Evolutionary conservation across 2,888 invertebrate genomes (phyloP).

Genomic region (Atethmia centrago): DNA sequence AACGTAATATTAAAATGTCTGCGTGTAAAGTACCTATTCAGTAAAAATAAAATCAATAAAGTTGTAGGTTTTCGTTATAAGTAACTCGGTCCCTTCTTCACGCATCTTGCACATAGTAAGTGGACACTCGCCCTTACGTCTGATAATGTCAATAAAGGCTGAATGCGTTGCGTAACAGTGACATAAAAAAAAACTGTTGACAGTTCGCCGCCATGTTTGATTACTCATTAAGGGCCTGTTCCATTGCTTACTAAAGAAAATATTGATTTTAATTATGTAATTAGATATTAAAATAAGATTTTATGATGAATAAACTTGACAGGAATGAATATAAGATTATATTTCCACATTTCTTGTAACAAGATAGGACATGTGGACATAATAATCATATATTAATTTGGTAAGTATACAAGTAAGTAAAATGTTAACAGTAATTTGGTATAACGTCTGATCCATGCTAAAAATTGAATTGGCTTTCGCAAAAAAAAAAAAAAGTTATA

Average conservation of each 20-base stretch:
- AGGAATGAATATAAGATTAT: not conserved
- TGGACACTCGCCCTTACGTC: constrained; percentile 26
- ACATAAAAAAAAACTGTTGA: constrained; percentile 35
- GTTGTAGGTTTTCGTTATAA: not conserved
- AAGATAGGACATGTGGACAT: not conserved
- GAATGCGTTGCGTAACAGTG: constrained; percentile 35
- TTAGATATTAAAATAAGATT: not conserved
- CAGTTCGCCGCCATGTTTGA: constrained; percentile 46
- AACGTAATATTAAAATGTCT: not conserved
- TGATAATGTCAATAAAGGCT: constrained; percentile 25
- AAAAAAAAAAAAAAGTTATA: not conserved
- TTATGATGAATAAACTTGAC: constrained; percentile 2
- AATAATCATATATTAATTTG: not conserved
- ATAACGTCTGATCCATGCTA: not conserved
- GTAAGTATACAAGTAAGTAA: not conserved
- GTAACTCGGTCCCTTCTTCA: constrained; percentile 8
- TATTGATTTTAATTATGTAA: constrained; percentile 14
- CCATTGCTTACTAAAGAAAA: not conserved
- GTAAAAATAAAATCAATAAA: constrained; percentile 5
- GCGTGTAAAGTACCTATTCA: not conserved
- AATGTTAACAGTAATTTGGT: not conserved
- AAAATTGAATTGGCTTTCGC: not conserved
- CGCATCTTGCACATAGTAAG: constrained; percentile 10
- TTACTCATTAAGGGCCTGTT: constrained; percentile 40
- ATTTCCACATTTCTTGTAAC: too few species aligned